These are phyloP conservation scores for Oasisia sp. DNA, from an alignment of 2,888 invertebrate genomes.

Conservation along the genomic window DNA sequence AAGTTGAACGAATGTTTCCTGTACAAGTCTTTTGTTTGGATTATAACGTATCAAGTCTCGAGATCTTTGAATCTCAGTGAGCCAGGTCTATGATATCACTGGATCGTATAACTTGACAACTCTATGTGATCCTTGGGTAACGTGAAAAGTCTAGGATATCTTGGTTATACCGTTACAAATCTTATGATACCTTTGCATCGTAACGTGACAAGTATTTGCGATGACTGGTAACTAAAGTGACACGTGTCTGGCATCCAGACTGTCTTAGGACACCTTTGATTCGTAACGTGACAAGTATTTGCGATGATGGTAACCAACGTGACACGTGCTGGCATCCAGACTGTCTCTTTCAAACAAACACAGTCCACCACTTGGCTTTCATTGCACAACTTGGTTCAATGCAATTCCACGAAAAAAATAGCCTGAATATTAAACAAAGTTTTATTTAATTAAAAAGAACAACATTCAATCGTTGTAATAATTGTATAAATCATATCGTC, in stretches of 20 bases:
- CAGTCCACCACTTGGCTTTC: neutral
- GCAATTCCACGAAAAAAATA: neutral
- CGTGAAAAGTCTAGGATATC: too few species aligned
- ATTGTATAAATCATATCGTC: too few species aligned
- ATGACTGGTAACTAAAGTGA: neutral
- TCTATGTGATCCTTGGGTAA: too few species aligned
- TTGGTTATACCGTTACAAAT: neutral
- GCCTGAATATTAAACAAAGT: neutral
- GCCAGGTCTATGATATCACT: too few species aligned
- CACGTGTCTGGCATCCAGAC: neutral
- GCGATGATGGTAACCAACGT: neutral
- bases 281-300: neutral
- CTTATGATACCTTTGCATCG: neutral
- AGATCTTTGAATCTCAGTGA: too few species aligned
- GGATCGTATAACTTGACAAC: too few species aligned
- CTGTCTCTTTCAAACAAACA: neutral
- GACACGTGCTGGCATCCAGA: neutral
- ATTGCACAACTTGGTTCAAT: neutral
- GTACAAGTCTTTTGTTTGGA: neutral
- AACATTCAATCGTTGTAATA: neutral
- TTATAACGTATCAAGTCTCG: neutral
- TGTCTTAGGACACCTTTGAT: neutral
- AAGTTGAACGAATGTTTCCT: neutral
- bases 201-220: neutral
- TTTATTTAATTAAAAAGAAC: neutral